Percentiles rank a stretch among this genome's conserved stretches.
phyloP scores from a whole-genome alignment of 2,888 invertebrate species.

The Osmoderma eremita region DNA sequence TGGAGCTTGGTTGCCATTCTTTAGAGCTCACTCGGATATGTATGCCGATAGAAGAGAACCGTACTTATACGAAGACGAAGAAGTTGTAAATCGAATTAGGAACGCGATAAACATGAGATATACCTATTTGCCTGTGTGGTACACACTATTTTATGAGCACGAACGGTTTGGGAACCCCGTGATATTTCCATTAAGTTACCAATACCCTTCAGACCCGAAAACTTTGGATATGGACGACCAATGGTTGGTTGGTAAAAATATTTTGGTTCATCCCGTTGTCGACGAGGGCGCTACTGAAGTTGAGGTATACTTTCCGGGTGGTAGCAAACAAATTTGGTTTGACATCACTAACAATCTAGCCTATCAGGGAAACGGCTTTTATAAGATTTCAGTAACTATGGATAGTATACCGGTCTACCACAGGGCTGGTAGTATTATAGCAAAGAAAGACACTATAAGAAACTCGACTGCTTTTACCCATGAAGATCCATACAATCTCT shows the following conservation, averaged over 20 bases:
- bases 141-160: constrained; percentile 90
- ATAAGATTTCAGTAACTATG: constrained; percentile 40
- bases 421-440: constrained; percentile 85
- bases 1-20: constrained; percentile 88
- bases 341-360: constrained; percentile 40
- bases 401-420: constrained; percentile 88
- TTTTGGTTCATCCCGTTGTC: constrained; percentile 88
- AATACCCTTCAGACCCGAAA: constrained; percentile 84
- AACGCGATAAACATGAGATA: constrained; percentile 79
- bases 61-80: constrained; percentile 83
- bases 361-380: constrained; percentile 39
- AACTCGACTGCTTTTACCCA: constrained; percentile 82
- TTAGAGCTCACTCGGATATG: constrained; percentile 93
- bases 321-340: constrained; percentile 77
- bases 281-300: constrained; percentile 77
- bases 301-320: constrained; percentile 86
- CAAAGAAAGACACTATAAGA: constrained; percentile 85
- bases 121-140: constrained; percentile 87
- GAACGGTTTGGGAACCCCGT: constrained; percentile 84
- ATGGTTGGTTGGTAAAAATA: constrained; percentile 79
- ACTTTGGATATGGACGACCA: constrained; percentile 84
- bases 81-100: constrained; percentile 65
- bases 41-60: constrained; percentile 95
- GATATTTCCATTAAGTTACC: constrained; percentile 87
- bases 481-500: constrained; percentile 88